Percentiles rank a stretch among this genome's conserved stretches.
phyloP scores from a whole-genome alignment of 2,113 vertebrate genomes.

The Corythornis madagascariensis region DNA sequence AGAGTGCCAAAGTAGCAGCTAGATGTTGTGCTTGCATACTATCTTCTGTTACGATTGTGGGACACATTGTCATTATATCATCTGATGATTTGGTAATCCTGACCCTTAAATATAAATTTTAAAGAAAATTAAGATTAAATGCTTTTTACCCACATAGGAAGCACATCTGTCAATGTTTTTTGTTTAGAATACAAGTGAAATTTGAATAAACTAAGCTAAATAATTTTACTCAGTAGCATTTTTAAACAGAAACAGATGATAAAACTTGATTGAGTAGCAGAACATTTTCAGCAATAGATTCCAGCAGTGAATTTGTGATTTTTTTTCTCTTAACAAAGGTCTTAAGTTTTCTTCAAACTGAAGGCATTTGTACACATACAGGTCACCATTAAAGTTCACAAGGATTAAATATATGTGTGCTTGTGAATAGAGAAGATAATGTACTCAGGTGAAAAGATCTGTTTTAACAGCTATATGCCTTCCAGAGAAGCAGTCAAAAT shows the following conservation, averaged over 20 bases:
- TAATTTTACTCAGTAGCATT: not conserved
- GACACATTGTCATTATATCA: constrained; percentile 88
- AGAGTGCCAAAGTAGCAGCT: constrained; percentile 92
- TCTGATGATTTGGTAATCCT: constrained; percentile 82
- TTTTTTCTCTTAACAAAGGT: not conserved
- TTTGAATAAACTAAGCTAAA: not conserved
- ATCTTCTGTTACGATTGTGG: constrained; percentile 93
- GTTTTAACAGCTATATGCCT: not conserved
- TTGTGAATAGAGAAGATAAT: not conserved
- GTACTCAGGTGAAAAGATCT: not conserved
- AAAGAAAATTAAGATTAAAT: not conserved
- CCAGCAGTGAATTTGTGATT: not conserved
- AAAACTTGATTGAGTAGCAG: not conserved
- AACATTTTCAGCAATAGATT: not conserved
- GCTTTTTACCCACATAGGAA: not conserved
- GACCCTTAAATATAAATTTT: constrained; percentile 77
- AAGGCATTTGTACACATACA: not conserved
- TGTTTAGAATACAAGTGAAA: not conserved
- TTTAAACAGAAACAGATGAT: not conserved
- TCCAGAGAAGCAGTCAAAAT: not conserved
- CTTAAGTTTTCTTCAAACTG: not conserved
- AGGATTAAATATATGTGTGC: not conserved
- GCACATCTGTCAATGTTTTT: not conserved
- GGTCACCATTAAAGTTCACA: not conserved
- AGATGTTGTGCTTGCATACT: constrained; percentile 97